These are phyloP conservation scores for Dallia pectoralis DNA, from an alignment of 2,797 vertebrate species.

Conservation along the genomic window DNA sequence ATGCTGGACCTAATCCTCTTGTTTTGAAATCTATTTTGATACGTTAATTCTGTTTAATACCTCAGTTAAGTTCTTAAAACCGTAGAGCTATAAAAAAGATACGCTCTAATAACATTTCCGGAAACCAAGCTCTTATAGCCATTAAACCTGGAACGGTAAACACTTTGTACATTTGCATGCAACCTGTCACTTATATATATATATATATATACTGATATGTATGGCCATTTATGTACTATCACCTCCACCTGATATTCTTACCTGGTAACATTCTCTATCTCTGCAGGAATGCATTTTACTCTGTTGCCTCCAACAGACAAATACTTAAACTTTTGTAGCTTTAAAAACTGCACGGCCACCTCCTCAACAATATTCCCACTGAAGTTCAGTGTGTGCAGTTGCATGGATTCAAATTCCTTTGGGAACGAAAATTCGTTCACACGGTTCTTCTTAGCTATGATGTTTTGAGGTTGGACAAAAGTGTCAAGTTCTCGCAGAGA, in stretches of 20 bases:
- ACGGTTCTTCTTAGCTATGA: slow-evolving; percentile 94
- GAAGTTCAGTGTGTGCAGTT: slow-evolving; percentile 88
- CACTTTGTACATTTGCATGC: too few relatives aligned
- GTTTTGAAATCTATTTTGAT: not conserved
- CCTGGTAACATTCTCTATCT: slow-evolving; percentile 89
- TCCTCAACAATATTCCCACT: slow-evolving; percentile 94
- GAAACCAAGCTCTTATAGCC: too few relatives aligned
- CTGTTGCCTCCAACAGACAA: slow-evolving; percentile 94
- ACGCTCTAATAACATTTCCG: too few relatives aligned
- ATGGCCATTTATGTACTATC: not conserved
- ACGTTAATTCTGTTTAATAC: too few relatives aligned
- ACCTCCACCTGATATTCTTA: slow-evolving; percentile 48
- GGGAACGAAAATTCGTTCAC: slow-evolving; percentile 88
- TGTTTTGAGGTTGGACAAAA: slow-evolving; percentile 78
- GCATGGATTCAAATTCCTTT: slow-evolving; percentile 83
- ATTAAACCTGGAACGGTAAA: too few relatives aligned
- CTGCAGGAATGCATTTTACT: slow-evolving; percentile 86
- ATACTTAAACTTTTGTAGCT: slow-evolving; percentile 83
- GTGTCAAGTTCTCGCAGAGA: slow-evolving; percentile 81
- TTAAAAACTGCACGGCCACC: slow-evolving; percentile 81
- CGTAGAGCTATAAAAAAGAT: too few relatives aligned
- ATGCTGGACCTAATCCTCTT: not conserved
- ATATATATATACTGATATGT: too few relatives aligned
- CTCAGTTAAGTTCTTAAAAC: too few relatives aligned
- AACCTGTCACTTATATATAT: too few relatives aligned